Conservation (phyloP, 2,888 invertebrate genomes). For the Leptura quadrifasciata region DNA sequence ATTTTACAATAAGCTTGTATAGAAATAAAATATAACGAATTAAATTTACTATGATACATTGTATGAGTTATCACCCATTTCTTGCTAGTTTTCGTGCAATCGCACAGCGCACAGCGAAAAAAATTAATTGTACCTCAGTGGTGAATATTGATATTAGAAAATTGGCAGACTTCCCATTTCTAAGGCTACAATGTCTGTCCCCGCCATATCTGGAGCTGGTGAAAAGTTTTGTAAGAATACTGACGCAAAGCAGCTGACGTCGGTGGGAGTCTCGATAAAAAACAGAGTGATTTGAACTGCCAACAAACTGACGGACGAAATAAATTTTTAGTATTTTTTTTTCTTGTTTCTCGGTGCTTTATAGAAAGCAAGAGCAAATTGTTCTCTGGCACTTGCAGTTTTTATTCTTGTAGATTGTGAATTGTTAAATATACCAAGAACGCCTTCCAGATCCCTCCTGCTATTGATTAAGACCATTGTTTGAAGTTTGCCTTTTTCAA, state of each 20-base stretch:
- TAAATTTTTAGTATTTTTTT: background rate
- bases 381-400: background rate
- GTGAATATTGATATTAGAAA: too few relatives aligned
- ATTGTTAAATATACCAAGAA: background rate
- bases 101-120: too few relatives aligned
- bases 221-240: background rate
- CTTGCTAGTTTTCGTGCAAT: too few relatives aligned
- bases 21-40: too few relatives aligned
- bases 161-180: background rate
- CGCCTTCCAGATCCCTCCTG: background rate
- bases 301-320: too few relatives aligned
- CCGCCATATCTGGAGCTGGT: background rate
- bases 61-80: too few relatives aligned
- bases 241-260: background rate
- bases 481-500: background rate
- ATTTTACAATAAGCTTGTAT: too few relatives aligned
- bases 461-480: too few relatives aligned
- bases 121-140: too few relatives aligned
- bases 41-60: too few relatives aligned
- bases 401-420: background rate
- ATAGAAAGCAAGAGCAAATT: background rate
- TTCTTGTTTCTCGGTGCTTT: background rate
- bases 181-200: background rate
- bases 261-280: background rate
- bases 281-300: background rate